Evolutionary conservation across 2,888 invertebrate species (phyloP).

Genomic region (Philereme vetulata): DNA sequence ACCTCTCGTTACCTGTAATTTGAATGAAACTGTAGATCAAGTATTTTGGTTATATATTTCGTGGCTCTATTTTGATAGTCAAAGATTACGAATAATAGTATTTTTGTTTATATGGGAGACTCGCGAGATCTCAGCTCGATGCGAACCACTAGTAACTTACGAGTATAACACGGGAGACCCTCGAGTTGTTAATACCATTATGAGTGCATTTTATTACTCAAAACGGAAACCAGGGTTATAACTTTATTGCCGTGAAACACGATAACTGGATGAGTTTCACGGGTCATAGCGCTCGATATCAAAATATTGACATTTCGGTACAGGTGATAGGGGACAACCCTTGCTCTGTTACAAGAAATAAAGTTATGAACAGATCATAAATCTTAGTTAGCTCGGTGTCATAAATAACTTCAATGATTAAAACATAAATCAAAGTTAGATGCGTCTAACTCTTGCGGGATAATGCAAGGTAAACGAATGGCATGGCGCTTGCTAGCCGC

Average conservation of each 20-base stretch:
- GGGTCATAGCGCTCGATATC: conserved; percentile 46
- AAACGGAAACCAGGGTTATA: conserved; percentile 55
- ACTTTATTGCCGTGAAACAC: conserved; percentile 60
- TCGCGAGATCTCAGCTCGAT: too few species aligned
- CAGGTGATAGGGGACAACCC: conserved; percentile 33
- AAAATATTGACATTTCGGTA: conserved; percentile 50
- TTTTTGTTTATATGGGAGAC: too few species aligned
- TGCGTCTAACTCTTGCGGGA: conserved; percentile 39
- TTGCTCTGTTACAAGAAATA: conserved; percentile 28
- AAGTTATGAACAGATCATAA: conserved; percentile 31
- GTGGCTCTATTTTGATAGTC: too few species aligned
- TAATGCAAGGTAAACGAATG: conserved; percentile 38
- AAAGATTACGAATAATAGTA: too few species aligned
- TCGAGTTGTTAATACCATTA: conserved; percentile 28
- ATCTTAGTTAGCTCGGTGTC: conserved; percentile 28
- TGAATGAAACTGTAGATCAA: too few species aligned
- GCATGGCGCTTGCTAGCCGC: conserved; percentile 32
- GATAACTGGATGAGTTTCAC: conserved; percentile 53
- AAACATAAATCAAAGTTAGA: conserved; percentile 41
- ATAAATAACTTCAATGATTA: conserved; percentile 40
- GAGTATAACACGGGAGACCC: conserved; percentile 32
- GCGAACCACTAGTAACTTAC: too few species aligned
- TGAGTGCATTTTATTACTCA: conserved; percentile 48
- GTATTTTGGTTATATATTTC: too few species aligned
- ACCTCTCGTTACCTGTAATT: too few species aligned